Base-by-base conservation (phyloP, 2,888 invertebrate genomes). In the Acronicta alni region DNA sequence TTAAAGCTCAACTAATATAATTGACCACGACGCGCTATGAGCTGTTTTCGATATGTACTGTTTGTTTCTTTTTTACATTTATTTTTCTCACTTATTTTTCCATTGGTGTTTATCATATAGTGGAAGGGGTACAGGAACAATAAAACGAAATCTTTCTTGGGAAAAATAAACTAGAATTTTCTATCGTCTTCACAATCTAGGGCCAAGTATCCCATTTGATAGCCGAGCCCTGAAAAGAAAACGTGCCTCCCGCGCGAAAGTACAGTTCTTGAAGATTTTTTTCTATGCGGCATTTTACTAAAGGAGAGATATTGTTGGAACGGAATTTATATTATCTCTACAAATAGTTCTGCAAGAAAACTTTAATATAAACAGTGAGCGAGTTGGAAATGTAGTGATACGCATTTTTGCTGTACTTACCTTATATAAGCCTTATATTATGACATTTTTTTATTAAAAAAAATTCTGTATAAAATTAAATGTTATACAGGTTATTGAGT, bases 291-390 rank as follows among this genome's bases (percentile, higher is more conserved):
- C 56, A 67, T 65, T 53, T 69, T 47, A 45, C 17, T 26, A 44
- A 60, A 44, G 18, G 44, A 47, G 37, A 55, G 20, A 61, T 62
- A 53, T 63, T 65, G 37, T 58, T 57, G 30, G 23, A n/a, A 23
- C 8, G 58, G 69, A 68, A 75, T 72, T 74, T 67, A 74, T 78
- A 74, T 76, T 59, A 59, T 62, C 18, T 55, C 43, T 30, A 41
- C 47, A 46, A 35, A 37, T 53, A 41, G 48, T 53, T 64, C 46
- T 20, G 32, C 17, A 16, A 49, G 38, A 18, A 45, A 39, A 46
- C 43, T 57, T 48, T 43, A 0, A 37, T 49, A 46, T 1, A 42
- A 49, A 58, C n/a, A 8, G 37, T 17, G 32, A 16, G 16, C 14
- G n/a, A 9, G 17, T 8, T 30, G 38, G 14, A 38, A 48, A 41